Percentiles rank a stretch among this genome's conserved stretches.
These are phyloP conservation scores for Microcebus jonahi DNA, from an alignment of 2,113 vertebrate species.

Conservation along the genomic window DNA sequence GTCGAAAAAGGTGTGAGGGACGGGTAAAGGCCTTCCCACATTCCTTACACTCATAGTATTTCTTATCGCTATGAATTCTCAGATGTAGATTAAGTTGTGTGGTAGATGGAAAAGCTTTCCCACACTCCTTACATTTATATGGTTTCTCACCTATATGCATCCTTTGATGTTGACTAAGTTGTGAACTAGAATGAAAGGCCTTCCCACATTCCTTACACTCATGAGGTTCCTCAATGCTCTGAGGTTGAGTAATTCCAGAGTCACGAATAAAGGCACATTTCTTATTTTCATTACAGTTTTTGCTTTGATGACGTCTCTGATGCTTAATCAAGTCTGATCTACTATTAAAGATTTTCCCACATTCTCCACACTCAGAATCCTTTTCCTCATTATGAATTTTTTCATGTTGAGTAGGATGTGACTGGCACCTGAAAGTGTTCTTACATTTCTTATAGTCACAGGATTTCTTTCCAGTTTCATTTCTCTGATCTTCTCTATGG, in stretches of 20 bases:
- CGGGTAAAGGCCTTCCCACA: constrained; percentile 81
- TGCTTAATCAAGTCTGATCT: constrained; percentile 72
- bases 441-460: constrained; percentile 46
- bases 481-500: not conserved
- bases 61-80: constrained; percentile 77
- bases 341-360: constrained; percentile 70
- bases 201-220: constrained; percentile 81
- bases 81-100: constrained; percentile 80
- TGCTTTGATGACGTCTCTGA: constrained; percentile 71
- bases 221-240: constrained; percentile 61
- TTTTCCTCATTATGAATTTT: constrained; percentile 64
- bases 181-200: constrained; percentile 76
- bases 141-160: constrained; percentile 81
- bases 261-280: constrained; percentile 62
- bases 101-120: constrained; percentile 79
- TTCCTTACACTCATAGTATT: constrained; percentile 77
- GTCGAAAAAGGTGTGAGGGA: constrained; percentile 79
- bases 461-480: constrained; percentile 20
- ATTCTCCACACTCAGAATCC: constrained; percentile 70
- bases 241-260: constrained; percentile 68
- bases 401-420: constrained; percentile 39
- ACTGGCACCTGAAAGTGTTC: constrained; percentile 29
- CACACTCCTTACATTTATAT: constrained; percentile 80
- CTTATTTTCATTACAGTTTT: constrained; percentile 69
- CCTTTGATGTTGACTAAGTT: constrained; percentile 79